Evolutionary conservation across 2,797 vertebrate genomes (phyloP).

Genomic region (Smutsia gigantea): DNA sequence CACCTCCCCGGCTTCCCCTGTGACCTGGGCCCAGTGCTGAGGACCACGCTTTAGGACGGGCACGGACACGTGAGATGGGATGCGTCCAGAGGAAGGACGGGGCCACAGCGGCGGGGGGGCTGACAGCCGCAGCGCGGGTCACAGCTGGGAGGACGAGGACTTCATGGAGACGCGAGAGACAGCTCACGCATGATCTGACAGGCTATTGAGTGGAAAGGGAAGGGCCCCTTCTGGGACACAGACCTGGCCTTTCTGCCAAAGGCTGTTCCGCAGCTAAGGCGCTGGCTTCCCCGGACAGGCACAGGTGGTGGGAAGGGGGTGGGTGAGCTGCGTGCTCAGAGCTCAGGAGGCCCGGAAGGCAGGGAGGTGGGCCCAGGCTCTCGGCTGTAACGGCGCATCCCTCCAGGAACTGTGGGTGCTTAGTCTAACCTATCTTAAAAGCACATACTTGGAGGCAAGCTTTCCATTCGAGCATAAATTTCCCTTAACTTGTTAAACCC

Average conservation of each 20-base stretch:
- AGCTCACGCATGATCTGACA: too few relatives aligned
- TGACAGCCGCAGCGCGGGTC: too few relatives aligned
- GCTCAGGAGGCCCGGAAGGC: neutral
- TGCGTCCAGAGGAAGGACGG: neutral
- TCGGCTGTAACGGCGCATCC: neutral
- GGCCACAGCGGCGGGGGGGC: neutral
- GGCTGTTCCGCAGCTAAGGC: neutral
- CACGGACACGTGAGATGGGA: neutral
- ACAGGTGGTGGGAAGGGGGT: neutral
- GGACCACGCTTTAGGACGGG: neutral
- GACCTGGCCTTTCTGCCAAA: neutral
- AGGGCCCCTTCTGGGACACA: neutral
- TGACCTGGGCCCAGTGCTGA: neutral
- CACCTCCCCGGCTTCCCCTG: neutral
- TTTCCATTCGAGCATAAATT: neutral
- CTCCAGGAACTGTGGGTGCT: neutral
- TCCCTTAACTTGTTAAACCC: neutral
- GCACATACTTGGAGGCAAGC: neutral
- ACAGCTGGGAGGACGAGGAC: neutral
- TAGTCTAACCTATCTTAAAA: neutral
- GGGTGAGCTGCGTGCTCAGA: neutral
- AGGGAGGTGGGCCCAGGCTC: fast-evolving
- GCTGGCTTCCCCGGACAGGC: neutral
- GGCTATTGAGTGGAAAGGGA: neutral
- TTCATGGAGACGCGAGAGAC: neutral